Base-by-base conservation (phyloP, 2,113 vertebrate species). In the Caloenas nicobarica region DNA sequence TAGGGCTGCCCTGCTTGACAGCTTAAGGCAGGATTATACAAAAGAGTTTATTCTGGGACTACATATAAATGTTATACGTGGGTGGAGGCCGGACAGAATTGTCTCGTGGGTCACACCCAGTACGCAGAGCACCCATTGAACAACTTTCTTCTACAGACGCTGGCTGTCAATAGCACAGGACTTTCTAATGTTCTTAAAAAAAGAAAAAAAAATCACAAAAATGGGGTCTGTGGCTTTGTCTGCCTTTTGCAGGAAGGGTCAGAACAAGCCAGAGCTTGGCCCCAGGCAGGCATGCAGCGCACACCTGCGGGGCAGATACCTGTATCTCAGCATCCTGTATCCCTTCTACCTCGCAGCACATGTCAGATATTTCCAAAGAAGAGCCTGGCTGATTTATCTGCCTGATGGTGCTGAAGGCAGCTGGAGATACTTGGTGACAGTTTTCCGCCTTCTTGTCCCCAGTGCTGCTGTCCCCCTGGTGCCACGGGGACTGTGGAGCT, bases 1-100 rank as follows among this genome's bases (percentile, higher is more conserved):
- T 28, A 69, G 81, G 80, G 77, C 91, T 95, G 89, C 81, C 86
- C 94, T 95, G 77, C 86, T 71, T 36, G 84, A 89, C 93, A 95
- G 96, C 86, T 93, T 95, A 84, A 79, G 83, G 77, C 77, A 91
- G 91, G 94, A 96, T 97, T 97, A 95, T 69, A 76, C 84, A 81
- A 78, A 86, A 74, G 76, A 93, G 80, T 97, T 97, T 91, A 81
- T 95, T 95, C 81, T 95, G 65, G 22, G 92, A 65, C 70, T 96
- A 53, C 81, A 87, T 95, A 79, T 95, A 92, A 97, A 93, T 89
- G 61, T 48, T 79, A 25, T 31, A 76, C 1, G 53, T 89, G 95
- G 89, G 84, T 92, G 89, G 93, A 92, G 53, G 89, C 65, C 57
- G 86, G 72, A 51, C 56, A 89, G 73, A 85, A 82, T 33, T 79